Evolutionary conservation across 2,113 vertebrate species (phyloP).

Genomic region (Cottus gobio): DNA sequence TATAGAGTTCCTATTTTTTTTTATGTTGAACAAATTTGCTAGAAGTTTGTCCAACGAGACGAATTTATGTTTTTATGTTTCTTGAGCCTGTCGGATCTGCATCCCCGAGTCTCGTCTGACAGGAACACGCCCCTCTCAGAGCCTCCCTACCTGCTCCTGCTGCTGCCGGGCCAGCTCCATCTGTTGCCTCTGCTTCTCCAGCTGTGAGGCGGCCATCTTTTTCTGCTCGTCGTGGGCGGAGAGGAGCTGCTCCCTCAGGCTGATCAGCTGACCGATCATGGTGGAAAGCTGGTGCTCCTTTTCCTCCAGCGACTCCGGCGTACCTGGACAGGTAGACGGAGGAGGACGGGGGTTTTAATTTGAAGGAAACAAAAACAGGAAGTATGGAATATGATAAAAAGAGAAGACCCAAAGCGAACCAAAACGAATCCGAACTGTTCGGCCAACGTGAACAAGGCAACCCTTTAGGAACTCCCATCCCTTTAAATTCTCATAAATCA

Average conservation of each 20-base stretch:
- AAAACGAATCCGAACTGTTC: background rate
- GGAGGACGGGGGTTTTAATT: background rate
- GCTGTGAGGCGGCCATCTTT: slow-evolving; percentile 95
- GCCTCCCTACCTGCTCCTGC: slow-evolving; percentile 91
- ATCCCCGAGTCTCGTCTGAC: slow-evolving; percentile 46
- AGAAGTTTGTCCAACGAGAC: background rate
- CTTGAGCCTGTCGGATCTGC: no score
- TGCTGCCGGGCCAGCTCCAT: slow-evolving; percentile 97
- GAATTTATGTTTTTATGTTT: background rate
- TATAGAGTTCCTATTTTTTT: no score
- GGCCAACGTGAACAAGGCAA: slow-evolving; percentile 1
- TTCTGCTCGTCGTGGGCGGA: slow-evolving; percentile 95
- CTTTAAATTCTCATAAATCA: slow-evolving; percentile 37
- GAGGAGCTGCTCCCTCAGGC: slow-evolving; percentile 95
- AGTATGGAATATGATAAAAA: no score
- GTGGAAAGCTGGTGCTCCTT: slow-evolving; percentile 95
- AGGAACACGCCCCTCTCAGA: no score
- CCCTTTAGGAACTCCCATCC: slow-evolving; percentile 19
- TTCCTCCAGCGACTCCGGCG: slow-evolving; percentile 93
- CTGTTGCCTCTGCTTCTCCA: slow-evolving; percentile 96
- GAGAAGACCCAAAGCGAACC: background rate
- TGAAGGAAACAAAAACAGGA: no score
- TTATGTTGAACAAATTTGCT: background rate
- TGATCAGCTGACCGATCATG: slow-evolving; percentile 96
- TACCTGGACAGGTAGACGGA: slow-evolving; percentile 74